Base-by-base conservation (phyloP, 2,113 vertebrate genomes). In the Acrocephalus kingi region DNA sequence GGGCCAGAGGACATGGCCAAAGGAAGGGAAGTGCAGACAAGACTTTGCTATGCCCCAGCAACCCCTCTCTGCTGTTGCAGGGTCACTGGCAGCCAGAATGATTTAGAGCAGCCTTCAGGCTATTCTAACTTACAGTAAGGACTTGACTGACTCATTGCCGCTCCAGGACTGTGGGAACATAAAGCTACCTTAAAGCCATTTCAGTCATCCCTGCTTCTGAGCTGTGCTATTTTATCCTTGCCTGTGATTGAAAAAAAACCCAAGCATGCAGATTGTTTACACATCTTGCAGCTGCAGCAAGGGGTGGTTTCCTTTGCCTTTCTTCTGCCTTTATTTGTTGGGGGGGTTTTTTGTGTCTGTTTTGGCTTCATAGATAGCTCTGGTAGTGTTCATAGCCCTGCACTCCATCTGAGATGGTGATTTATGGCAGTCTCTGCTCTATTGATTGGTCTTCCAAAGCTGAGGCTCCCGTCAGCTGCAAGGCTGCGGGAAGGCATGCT, bases 61-160 rank as follows among this genome's bases (percentile, higher is more conserved):
- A 80, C n/a, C 87, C 56, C 73, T 49, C 76, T 63, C 85, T 93
- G 93, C 79, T 95, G 79, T 64, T 90, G 76, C 78, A 95, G 92
- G 92, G 95, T 95, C 94, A 95, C 69, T 86, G 90, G 71, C 90
- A 93, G 90, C 93, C 95, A 96, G 84, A 76, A 94, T 91, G 91
- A 97, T 95, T 95, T 87, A 95, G 85, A 96, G 85, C 83, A 94
- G 76, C 90, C 94, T 96, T 81, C 64, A 81, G 93, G 96, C 94
- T 82, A 77, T 90, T 94, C 73, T 56, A 68, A 72, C 83, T 84
- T 96, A 75, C 64, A 89, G 72, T 30, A 61, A 88, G 83, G 90
- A 84, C 92, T 86, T 69, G 84, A 94, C 85, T 96, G 93, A 93
- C 96, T 96, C 92, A 92, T 59, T 87, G 80, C 85, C 84, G 93